These are phyloP conservation scores for Melanerpes formicivorus DNA, from an alignment of 2,113 vertebrate species.

Conservation along the genomic window DNA sequence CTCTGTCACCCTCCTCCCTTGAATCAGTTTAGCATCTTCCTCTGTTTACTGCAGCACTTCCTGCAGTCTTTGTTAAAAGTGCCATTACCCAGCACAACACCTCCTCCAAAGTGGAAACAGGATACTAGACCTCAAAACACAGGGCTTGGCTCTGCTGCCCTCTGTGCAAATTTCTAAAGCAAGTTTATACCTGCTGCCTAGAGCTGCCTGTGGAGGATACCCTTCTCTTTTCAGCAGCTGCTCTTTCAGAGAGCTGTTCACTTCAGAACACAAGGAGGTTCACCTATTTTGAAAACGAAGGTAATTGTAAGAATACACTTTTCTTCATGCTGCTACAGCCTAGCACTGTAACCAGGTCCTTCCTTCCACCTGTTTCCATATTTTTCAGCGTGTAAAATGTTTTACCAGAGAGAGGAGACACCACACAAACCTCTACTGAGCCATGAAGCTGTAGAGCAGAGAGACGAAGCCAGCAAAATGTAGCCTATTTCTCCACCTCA, in stretches of 20 bases:
- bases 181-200: neutral
- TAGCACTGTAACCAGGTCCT: neutral
- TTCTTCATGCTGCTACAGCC: neutral
- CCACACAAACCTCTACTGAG: neutral
- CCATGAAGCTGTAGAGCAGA: neutral
- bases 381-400: neutral
- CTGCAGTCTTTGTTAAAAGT: neutral
- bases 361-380: neutral
- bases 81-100: neutral
- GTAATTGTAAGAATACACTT: neutral
- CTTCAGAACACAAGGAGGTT: neutral
- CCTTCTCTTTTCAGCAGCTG: neutral
- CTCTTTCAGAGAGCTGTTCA: neutral
- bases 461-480: neutral
- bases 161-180: neutral
- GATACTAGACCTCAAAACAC: neutral
- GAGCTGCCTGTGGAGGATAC: neutral
- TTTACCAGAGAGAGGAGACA: neutral
- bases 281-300: neutral
- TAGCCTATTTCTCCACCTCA: neutral
- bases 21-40: neutral
- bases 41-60: neutral
- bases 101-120: neutral
- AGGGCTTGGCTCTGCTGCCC: neutral
- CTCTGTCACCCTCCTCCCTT: neutral